Evolutionary conservation across 2,113 vertebrate species (phyloP), one percentile per base, ranked within the genome.

Genomic region (Manacus vitellinus): DNA sequence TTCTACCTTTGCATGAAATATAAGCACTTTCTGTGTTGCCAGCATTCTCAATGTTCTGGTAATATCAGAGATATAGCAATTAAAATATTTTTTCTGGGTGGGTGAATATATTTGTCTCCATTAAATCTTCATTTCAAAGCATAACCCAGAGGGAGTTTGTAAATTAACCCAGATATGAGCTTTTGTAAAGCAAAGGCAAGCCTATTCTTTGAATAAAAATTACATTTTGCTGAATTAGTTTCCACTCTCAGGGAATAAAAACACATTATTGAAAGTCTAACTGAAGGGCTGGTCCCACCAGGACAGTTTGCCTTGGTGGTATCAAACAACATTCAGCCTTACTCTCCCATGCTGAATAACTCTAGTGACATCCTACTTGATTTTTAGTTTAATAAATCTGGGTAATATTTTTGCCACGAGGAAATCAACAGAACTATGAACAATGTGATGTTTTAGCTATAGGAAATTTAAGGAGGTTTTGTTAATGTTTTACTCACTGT

Each of bases 71-170:
- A 88, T 88, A 80, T 1, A 84, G 65, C 75, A 94, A 93, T 95
- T 96, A 93, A 90, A 88, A 54, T 68, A 37, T 49, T 85, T 89
- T 92, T 95, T 89, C 62, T 72, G 47, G 62, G 33, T 84, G 68
- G 56, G 61, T 88, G 66, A 90, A 72, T 92, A 54, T 88, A 92
- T 94, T 88, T 96, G 51, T 96, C 89, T 88, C 90, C 90, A 93
- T 93, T 93, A 94, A 96, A 91, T 88, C 56, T 77, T 94, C 43
- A 91, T 95, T 96, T 96, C 79, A 78, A 92, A 93, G 72, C 10
- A 8, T 54, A 84, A 87, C 79, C 88, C 14, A 1, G 55, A 54
- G 83, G 70, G 68, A 93, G 9, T 72, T 93, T 89, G 54, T 61
- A 90, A 95, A 92, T 90, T 89, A 95, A 88, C 91, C 44, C 72